Conservation (phyloP, 1,140 invertebrate genomes). For the Triops longicaudatus region DNA sequence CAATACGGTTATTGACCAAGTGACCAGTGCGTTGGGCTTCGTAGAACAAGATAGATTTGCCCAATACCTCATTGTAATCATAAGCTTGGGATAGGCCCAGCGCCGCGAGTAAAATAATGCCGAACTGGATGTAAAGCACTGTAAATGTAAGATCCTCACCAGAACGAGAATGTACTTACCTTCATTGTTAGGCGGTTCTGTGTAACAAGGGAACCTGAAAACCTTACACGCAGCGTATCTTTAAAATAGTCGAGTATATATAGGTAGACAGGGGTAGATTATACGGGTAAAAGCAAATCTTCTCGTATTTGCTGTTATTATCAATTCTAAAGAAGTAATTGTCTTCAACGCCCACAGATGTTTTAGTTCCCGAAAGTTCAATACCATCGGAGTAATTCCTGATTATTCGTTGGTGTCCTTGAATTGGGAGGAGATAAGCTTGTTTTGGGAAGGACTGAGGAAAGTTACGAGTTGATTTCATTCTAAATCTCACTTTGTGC, state of each 20-base stretch:
- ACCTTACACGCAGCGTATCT: not conserved
- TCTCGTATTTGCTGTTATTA: not conserved
- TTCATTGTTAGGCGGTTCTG: not conserved
- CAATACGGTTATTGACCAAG: slow-evolving; percentile 37
- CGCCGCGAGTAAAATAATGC: not conserved
- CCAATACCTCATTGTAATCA: slow-evolving; percentile 35
- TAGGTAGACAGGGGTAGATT: not conserved
- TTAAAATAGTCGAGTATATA: not conserved
- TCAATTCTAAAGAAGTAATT: not conserved
- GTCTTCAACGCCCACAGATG: not conserved
- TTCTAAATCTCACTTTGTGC: too few species aligned
- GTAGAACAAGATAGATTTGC: slow-evolving; percentile 41
- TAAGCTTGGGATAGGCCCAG: slow-evolving; percentile 24
- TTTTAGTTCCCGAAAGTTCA: not conserved
- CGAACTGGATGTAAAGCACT: not conserved
- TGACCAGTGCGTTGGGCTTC: slow-evolving; percentile 40
- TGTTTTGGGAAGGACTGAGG: not conserved
- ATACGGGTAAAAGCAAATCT: not conserved
- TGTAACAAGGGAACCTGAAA: not conserved
- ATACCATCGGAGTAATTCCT: not conserved
- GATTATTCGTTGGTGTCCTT: not conserved
- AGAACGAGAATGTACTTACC: not conserved
- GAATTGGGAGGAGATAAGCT: not conserved
- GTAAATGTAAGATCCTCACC: not conserved
- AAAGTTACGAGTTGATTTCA: too few species aligned